Evolutionary conservation across 92 coral and sea anemone species (phyloP), one percentile per base, ranked within the genome.

Genomic region (Phymanthus crucifer): DNA sequence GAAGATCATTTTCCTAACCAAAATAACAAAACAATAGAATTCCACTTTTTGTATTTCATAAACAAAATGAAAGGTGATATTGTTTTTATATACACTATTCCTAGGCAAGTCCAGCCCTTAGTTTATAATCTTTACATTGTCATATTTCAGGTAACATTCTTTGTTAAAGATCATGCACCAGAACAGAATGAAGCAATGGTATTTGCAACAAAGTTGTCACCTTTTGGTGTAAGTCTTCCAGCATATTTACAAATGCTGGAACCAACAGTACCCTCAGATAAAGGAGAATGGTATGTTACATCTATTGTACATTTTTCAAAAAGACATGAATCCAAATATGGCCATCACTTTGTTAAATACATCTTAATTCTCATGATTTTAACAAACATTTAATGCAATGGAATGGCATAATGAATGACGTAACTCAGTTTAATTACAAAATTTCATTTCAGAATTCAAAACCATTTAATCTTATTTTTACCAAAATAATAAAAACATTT

Each of bases 111-210:
- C 1, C 65, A 56, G n/a, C 27, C 29, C 3, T 14, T 6, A 48
- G 1, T 12, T 48, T 4, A 48, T 48, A 12, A 0, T 2, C 8
- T 48, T 48, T 48, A 3, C 29, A 56, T 56, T 2, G 4, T 56
- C 3, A 56, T 56, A 56, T 56, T 56, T 7, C 66, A 56, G 66
- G 66, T 56, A 19, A 56, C 66, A 56, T 56, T 56, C 29, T 56
- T 56, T 31, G 23, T 17, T n/a, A 56, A 56, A 56, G 66, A 56
- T 17, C 3, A 27, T 21, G 7, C 66, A 21, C 66, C 66, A 21
- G 27, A 21, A 19, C 66, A 56, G 66, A 56, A 56, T 56, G 66
- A 56, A 56, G 66, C 66, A 56, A 56, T 56, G 66, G 29, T 56
- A 6, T 56, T 56, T 56, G 66, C 32, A 2, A 56, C 66, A 6